These are phyloP conservation scores for Lonchura striata DNA, from an alignment of 2,113 vertebrate genomes.

Conservation along the genomic window DNA sequence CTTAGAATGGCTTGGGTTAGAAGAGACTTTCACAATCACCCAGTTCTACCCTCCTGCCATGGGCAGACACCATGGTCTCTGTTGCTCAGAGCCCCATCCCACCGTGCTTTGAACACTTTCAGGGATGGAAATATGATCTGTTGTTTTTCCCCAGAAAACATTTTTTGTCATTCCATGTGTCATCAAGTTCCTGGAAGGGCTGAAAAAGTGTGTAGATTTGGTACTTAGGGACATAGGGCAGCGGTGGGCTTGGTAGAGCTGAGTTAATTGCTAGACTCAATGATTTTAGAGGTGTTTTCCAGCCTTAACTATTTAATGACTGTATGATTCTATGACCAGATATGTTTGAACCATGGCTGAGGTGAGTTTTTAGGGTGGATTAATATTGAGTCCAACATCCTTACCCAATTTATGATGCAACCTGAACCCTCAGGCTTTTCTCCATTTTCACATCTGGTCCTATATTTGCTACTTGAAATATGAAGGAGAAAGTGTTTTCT, in stretches of 20 bases:
- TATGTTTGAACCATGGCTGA: background rate
- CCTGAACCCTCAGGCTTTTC: background rate
- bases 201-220: background rate
- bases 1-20: too few species aligned
- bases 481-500: background rate
- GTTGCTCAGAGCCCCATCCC: background rate
- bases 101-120: background rate
- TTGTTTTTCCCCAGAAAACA: background rate
- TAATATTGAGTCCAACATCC: background rate
- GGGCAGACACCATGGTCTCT: too few species aligned
- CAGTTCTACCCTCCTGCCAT: background rate
- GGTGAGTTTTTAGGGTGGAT: background rate
- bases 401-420: background rate
- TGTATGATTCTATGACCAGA: background rate
- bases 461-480: background rate
- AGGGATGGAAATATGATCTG: background rate
- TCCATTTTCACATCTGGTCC: background rate
- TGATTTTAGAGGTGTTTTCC: background rate
- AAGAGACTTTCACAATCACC: background rate
- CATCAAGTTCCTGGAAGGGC: background rate
- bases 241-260: background rate
- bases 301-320: background rate
- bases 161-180: background rate
- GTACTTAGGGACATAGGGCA: too few species aligned
- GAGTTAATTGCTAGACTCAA: rapidly evolving